Evolutionary conservation across 2,888 invertebrate genomes (phyloP).

Genomic region (Thumatha senex): DNA sequence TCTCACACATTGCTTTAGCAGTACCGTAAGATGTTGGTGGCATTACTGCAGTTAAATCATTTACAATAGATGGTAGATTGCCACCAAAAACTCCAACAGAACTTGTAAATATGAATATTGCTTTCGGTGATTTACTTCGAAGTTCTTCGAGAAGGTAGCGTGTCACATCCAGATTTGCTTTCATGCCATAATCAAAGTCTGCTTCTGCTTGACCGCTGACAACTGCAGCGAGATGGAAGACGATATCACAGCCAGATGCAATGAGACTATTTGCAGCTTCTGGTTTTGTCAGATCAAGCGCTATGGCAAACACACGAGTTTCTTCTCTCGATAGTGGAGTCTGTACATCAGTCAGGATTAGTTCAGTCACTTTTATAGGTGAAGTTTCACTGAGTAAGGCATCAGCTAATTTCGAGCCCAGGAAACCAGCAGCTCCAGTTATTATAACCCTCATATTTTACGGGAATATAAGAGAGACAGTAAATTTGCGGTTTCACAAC

Average conservation of each 20-base stretch:
- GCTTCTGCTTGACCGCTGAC: slow-evolving; percentile 71
- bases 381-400: slow-evolving; percentile 40
- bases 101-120: slow-evolving; percentile 63
- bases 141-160: slow-evolving; percentile 60
- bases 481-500: too few relatives aligned
- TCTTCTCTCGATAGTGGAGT: slow-evolving; percentile 32
- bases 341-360: slow-evolving; percentile 46
- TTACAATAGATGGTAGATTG: slow-evolving; percentile 47
- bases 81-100: slow-evolving; percentile 66
- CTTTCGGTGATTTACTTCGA: slow-evolving; percentile 42
- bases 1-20: slow-evolving; percentile 68
- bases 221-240: slow-evolving; percentile 70
- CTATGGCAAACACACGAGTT: slow-evolving; percentile 41
- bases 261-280: slow-evolving; percentile 49
- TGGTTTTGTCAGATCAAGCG: slow-evolving; percentile 31
- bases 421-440: slow-evolving; percentile 65
- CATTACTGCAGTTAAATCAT: slow-evolving; percentile 55
- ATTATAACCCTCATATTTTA: slow-evolving; percentile 58
- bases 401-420: slow-evolving; percentile 55
- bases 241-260: slow-evolving; percentile 41
- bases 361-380: slow-evolving; percentile 38
- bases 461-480: background rate
- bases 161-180: slow-evolving; percentile 68
- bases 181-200: slow-evolving; percentile 65
- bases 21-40: slow-evolving; percentile 70